phyloP scores from a whole-genome alignment of 2,113 vertebrate species.

The Sylvia atricapilla region DNA sequence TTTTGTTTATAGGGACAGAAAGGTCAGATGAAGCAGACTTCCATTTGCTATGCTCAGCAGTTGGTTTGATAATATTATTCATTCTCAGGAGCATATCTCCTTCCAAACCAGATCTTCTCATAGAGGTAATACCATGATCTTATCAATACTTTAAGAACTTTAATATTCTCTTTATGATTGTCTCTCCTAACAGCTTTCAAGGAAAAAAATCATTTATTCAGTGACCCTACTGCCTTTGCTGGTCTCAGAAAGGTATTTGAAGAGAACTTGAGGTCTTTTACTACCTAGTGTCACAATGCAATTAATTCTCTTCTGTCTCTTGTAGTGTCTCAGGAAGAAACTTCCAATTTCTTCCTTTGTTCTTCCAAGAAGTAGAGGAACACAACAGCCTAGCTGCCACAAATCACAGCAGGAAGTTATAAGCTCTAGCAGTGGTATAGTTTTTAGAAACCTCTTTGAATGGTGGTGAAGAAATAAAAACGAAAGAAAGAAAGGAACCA shows the following conservation, averaged over 20 bases:
- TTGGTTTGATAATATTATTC: background rate
- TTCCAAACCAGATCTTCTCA: constrained; percentile 8
- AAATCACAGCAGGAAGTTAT: background rate
- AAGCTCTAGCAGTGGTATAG: background rate
- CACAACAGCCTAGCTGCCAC: background rate
- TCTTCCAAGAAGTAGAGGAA: background rate
- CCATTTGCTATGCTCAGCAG: background rate
- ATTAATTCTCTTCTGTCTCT: background rate
- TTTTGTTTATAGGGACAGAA: background rate
- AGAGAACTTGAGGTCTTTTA: background rate
- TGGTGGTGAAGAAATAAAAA: background rate
- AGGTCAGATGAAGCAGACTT: background rate
- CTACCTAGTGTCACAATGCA: background rate
- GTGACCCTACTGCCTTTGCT: background rate
- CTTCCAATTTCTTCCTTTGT: background rate
- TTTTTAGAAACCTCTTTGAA: background rate
- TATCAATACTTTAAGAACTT: background rate
- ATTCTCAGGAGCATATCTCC: background rate
- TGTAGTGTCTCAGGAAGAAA: background rate
- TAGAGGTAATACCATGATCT: background rate
- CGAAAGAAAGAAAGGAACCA: background rate
- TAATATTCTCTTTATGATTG: background rate
- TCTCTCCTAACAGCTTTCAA: background rate
- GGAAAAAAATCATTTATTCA: background rate
- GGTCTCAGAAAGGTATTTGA: background rate